Evolutionary conservation across 2,113 vertebrate species (phyloP), one percentile per base, ranked within the genome.

Genomic region (Mustela lutreola): DNA sequence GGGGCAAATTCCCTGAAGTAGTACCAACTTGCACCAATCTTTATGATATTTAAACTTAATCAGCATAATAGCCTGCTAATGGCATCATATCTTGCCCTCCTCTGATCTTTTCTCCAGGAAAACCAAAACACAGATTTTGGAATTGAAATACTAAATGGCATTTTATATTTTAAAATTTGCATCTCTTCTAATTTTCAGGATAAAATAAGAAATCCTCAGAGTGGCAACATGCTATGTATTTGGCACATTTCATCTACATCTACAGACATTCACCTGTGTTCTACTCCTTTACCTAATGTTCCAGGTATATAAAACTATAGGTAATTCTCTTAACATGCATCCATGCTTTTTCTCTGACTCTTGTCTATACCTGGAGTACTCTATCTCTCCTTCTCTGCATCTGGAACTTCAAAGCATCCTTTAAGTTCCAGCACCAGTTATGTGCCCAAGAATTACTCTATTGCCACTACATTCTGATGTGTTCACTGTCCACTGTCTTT

Each of bases 91-190:
- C 31, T 45, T 70, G 7, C 11, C 56, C 42, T 89, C 24, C 15
- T 60, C n/a, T 5, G 58, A 78, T 45, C 53, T 28, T 80, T 75
- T 63, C 42, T 70, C 56, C 7, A 65, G n/a, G 36, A 70, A 36
- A 70, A 70, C 58, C 22, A 81, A 58, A 80, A 83, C 58, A 50
- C 15, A 84, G 11, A 14, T 94, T 96, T 92, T n/a, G 9, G 67
- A 94, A 80, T 11, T 75, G 45, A 92, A 71, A 78, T 80, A 84
- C 10, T 56, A 67, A 91, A 58, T 73, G 16, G 5, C 28, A 58
- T 85, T 92, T 96, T n/a, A 19, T 53, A 91, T 36, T 85, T 53
- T 24, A 96, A 85, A 89, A 71, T 89, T 76, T 76, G 16, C 28
- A 76, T 63, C 8, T 82, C 11, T 81, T 45, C 9, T 71, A 82